Percentiles rank a stretch among this genome's conserved stretches.
Conservation (phyloP, 2,888 invertebrate genomes). For the Xestia ashworthii region DNA sequence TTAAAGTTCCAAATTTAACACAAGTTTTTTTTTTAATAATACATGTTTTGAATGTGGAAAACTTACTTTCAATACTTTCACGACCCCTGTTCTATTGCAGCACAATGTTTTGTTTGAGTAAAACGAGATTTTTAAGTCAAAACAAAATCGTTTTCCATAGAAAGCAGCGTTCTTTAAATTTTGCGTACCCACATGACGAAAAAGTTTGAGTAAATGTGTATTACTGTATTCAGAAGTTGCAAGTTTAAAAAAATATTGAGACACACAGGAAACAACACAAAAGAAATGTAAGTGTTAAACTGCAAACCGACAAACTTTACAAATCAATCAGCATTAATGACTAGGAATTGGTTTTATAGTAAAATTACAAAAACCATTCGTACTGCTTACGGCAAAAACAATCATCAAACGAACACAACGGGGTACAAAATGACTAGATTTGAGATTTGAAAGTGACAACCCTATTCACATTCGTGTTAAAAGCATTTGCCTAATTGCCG, state of each 20-base stretch:
- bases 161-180: background rate
- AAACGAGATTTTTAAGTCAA: no score
- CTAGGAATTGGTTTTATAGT: background rate
- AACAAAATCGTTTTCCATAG: background rate
- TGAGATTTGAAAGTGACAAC: constrained; percentile 45
- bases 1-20: no score
- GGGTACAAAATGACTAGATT: background rate
- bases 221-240: no score
- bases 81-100: no score
- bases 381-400: background rate
- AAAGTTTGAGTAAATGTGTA: background rate
- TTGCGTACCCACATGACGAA: background rate
- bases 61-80: no score
- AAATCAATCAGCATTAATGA: background rate
- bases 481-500: constrained; percentile 79
- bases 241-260: no score
- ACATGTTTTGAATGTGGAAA: no score
- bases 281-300: background rate
- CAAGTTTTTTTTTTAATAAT: no score
- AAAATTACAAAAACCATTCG: background rate
- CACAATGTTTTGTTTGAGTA: no score
- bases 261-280: background rate
- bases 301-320: background rate
- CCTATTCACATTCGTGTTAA: constrained; percentile 71
- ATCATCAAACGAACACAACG: background rate